Evolutionary conservation across 2,113 vertebrate genomes (phyloP).

Genomic region (Platycercus adscitus): DNA sequence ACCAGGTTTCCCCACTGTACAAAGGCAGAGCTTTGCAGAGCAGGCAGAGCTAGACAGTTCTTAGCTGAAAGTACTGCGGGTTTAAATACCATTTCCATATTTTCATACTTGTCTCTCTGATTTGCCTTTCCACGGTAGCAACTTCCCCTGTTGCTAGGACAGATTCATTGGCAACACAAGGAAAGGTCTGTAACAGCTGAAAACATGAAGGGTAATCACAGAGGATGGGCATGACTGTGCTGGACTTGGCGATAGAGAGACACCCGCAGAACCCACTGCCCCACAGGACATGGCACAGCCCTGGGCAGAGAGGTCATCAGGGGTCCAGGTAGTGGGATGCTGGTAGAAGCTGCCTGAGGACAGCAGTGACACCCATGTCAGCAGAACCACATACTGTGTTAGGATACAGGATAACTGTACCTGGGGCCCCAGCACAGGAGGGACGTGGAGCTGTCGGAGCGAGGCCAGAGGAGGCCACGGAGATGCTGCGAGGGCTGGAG

Average conservation of each 20-base stretch:
- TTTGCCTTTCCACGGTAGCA: neutral
- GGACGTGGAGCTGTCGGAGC: fast-evolving
- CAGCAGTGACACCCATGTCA: neutral
- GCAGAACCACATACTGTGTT: neutral
- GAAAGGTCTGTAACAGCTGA: neutral
- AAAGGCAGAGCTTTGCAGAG: neutral
- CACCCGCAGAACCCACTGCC: neutral
- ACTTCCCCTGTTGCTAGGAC: neutral
- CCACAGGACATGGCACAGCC: neutral
- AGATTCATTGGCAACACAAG: neutral
- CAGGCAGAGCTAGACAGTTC: neutral
- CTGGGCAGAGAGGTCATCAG: neutral
- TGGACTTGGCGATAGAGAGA: neutral
- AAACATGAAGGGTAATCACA: neutral
- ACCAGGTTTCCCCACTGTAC: neutral
- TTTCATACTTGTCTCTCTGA: slow-evolving; percentile 21
- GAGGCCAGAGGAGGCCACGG: fast-evolving
- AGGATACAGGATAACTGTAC: neutral
- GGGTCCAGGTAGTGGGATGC: neutral
- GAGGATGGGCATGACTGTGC: neutral
- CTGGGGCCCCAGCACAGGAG: neutral
- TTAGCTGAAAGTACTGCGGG: neutral
- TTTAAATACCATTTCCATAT: slow-evolving; percentile 8
- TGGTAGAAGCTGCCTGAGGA: neutral
- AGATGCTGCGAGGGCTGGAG: neutral